Base-by-base conservation (phyloP, 2,797 vertebrate genomes). In the Pampus argenteus region DNA sequence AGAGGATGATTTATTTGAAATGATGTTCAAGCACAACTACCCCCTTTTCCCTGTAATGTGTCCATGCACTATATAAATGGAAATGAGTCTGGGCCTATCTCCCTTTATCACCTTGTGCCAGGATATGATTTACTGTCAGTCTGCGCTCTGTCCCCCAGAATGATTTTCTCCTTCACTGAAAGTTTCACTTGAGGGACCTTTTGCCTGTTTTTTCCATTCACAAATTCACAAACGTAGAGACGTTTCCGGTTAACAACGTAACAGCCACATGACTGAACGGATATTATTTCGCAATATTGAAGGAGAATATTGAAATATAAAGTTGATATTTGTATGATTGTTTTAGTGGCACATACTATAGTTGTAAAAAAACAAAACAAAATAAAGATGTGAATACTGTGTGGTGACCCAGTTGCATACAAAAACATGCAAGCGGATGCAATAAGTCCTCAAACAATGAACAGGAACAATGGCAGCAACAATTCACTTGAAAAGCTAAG, bases 1-100 rank as follows among this genome's bases (percentile, higher is more conserved):
- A 13, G 59, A 69, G 71, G 56, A 84, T 86, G 88, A 92, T 90
- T 91, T 82, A 91, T 92, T 78, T 72, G 68, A 89, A 90, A 86
- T 74, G 75, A 81, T 84, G 73, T 90, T 88, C 76, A 80, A 88
- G 87, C 66, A 79, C 80, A 87, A 73, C 78, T 84, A 78, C 76
- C 75, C 31, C 40, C 73, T 86, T 76, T 76, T 85, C 76, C 71
- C 81, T 75, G 72, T 88, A 90, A 91, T 88, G 83, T 84, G 75
- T 85, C 78, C 74, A 72, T 74, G 78, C 75, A 84, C 89, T 87
- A 92, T 92, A 91, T 92, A 91, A 90, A 93, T 92, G 90, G 85
- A 91, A 93, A 93, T 93, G 84, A 92, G 89, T 71, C 88, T 73
- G 78, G 70, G 74, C 55, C 84, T 67, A 80, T 90, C 84, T 89